Evolutionary conservation across 2,888 invertebrate species (phyloP), one percentile per base, ranked within the genome.

Genomic region (Andrena flavipes): DNA sequence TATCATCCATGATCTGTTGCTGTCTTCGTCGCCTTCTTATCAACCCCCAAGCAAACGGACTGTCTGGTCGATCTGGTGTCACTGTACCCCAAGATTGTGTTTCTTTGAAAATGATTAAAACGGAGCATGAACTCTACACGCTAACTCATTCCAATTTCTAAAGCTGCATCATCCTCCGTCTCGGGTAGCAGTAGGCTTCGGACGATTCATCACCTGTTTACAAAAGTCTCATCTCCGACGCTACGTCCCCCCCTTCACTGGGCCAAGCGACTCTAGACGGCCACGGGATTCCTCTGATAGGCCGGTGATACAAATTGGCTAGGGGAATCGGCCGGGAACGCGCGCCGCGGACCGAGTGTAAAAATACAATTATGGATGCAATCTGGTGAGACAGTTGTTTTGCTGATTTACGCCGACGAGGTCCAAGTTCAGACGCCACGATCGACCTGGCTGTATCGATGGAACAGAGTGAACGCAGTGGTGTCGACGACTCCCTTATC

Each of bases 381-480:
- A 82, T 82, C 79, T 71, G 69, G 13, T 48, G 62, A 68, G 69
- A 70, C 65, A 75, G 73, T 85, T 82, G 85, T 87, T 87, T 80
- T 81, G 80, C 84, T 84, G 78, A 79, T 85, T 85, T 62, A 76
- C 72, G 77, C 68, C 33, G 70, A 6, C 78, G 84, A 78, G 88
- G 88, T 88, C 87, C 87, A 88, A 88, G 87, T 88, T 88, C 88
- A 88, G 65, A 77, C 68, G 76, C 68, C 75, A 71, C 54, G 70
- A 82, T 78, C 88, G 88, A 88, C 78, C 86, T 85, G 86, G 76
- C 83, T 78, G 64, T 64, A 68, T 62, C 78, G 85, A 75, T 81
- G 76, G 56, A 81, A 70, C 65, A 16, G 8, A 56, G 29, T 13
- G 29, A 60, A 82, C 77, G 73, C 64, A 60, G 63, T 76, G 78